Base-by-base conservation (phyloP, 1,140 invertebrate species). In the Zaprionus ornatus region DNA sequence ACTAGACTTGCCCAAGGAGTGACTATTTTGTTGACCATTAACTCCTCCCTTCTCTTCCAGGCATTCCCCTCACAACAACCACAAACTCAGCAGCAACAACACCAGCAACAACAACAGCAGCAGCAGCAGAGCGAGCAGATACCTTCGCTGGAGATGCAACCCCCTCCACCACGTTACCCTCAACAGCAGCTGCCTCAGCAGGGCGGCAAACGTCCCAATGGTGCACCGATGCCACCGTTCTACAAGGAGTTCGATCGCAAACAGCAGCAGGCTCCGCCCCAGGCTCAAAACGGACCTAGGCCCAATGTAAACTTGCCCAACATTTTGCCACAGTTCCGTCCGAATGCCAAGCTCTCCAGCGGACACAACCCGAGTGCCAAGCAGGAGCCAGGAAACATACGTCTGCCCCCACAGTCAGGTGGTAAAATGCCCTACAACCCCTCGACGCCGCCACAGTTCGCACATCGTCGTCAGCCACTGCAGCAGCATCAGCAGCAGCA, bases 301-400 rank as follows among this genome's bases (percentile, higher is more conserved):
- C 93, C 93, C 6, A 92, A 27, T 25, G 12, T 17, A 0, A 94
- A 94, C 70, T 76, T 96, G 52, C 95, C 95, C 0, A 96, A 96
- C 76, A 96, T 96, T 74, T 77, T 96, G 35, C 95, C 95, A 0
- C 95, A 96, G 79, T 96, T 96, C 65, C 92, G 95, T 57, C 95
- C 95, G 0, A 96, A 96, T 72, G 94, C 94, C 1, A 95, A 95
- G 77, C 92, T 94, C 3, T 95, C 94, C 0, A 92, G 93, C 19
- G 93, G 93, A 1, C 94, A 95, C 69, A 91, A 93, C 32, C 91
- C 92, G 0, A 61, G 62, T 6, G 59, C 79, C 19, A 92, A 91
- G 56, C 93, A 87, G 65, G 90, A 92, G 57, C 70, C 82, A 0
- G 91, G 91, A 2, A 92, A 92, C 80, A 69, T 92, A 75, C 68